These are phyloP conservation scores for Pipistrellus pygmaeus DNA, from an alignment of 2,797 vertebrate species.

Conservation along the genomic window DNA sequence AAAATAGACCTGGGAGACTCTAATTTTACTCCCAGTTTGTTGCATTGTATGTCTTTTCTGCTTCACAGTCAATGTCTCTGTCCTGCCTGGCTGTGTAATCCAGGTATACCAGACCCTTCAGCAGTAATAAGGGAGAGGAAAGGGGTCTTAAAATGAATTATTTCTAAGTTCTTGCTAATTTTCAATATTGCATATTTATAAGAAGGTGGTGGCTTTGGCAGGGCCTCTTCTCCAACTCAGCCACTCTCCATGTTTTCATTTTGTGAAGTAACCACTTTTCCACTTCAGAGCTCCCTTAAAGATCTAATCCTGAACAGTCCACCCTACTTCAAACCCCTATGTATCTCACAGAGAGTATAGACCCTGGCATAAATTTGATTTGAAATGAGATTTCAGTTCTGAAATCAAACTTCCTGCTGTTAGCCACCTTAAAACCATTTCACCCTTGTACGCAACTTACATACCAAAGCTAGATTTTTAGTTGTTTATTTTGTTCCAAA, in stretches of 20 bases:
- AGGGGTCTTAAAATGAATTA: neutral
- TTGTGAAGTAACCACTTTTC: conserved; percentile 54
- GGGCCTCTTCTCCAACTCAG: neutral
- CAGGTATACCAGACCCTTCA: neutral
- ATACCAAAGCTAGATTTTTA: conserved; percentile 71
- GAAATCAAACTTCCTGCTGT: conserved; percentile 60
- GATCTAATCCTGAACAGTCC: neutral
- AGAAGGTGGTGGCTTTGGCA: conserved; percentile 1
- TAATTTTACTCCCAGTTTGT: neutral
- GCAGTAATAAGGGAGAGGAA: neutral
- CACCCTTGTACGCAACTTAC: conserved; percentile 51
- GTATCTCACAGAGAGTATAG: neutral
- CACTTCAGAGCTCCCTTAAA: conserved; percentile 31
- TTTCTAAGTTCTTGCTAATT: conserved; percentile 53
- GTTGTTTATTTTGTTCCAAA: conserved; percentile 84
- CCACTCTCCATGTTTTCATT: conserved; percentile 17
- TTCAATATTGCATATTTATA: conserved; percentile 46
- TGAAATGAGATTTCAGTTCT: conserved; percentile 63
- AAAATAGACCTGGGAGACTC: neutral
- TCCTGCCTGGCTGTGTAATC: neutral
- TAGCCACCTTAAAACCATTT: conserved; percentile 64
- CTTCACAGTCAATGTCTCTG: neutral
- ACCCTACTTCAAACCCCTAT: neutral
- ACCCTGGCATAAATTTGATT: conserved; percentile 42
- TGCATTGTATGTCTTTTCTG: neutral